Percentiles rank a stretch among this genome's conserved stretches.
Conservation (phyloP, 2,113 vertebrate genomes). For the Passer domesticus region DNA sequence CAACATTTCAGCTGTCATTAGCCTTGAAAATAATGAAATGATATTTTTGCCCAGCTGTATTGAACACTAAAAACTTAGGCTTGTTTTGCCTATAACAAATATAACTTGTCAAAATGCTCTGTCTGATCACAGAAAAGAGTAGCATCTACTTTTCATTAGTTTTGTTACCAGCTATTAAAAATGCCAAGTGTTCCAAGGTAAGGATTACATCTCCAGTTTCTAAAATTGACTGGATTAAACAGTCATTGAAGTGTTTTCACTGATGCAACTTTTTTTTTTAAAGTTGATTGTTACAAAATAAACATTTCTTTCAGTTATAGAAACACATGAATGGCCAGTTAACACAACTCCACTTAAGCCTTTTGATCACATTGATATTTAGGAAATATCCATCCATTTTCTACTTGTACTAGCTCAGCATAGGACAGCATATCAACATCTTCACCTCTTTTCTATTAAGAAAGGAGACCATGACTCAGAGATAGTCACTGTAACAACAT, state of each 20-base stretch:
- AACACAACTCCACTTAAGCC: background rate
- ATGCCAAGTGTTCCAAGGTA: background rate
- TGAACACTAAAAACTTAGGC: background rate
- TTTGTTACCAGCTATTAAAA: background rate
- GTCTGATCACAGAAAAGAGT: background rate
- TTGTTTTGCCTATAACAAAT: background rate
- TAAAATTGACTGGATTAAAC: background rate
- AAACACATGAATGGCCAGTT: background rate
- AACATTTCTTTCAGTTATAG: background rate
- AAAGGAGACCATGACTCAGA: background rate
- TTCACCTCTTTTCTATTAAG: background rate
- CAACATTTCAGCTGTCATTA: background rate
- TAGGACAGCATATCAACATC: background rate
- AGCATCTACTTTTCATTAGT: background rate
- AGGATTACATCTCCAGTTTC: background rate
- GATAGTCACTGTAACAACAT: background rate
- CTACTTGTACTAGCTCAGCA: background rate
- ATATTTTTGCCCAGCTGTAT: background rate
- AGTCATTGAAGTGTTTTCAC: background rate
- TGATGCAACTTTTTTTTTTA: rapidly evolving
- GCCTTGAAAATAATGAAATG: background rate
- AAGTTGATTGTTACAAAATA: background rate
- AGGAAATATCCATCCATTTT: background rate
- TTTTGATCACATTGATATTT: background rate
- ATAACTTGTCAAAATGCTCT: background rate